Evolutionary conservation across 2,113 vertebrate genomes (phyloP), one percentile per base, ranked within the genome.

Genomic region (Ginglymostoma cirratum): DNA sequence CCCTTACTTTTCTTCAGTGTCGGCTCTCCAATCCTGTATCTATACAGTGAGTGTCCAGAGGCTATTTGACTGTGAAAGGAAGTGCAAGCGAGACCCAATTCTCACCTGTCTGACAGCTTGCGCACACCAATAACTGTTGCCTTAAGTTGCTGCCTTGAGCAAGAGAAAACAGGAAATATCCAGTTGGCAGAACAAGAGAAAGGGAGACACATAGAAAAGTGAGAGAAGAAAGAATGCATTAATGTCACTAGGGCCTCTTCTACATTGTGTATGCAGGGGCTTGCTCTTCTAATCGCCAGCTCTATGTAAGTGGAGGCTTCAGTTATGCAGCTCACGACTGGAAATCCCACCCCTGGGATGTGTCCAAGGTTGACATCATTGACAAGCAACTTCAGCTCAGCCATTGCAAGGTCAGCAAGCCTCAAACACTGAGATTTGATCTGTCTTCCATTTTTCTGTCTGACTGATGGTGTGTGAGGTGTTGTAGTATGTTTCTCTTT

Each of bases 361-460:
- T 90, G 87, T 90, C 52, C 87, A 90, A 34, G 52, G 87, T 55
- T 90, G 87, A 61, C 52, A 90, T 90, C 27, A 30, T 61, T 90
- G 87, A 90, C 87, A 90, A 61, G 52, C 87, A 90, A 61, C 48
- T 10, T 34, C 30, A 34, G 48, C 48, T 89, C 86, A 55, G 86
- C 45, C 48, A 15, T 89, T 89, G 52, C 61, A 52, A 61, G 87
- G 87, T 90, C 87, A 8, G 55, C 12, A 61, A 55, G 52, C 48
- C 55, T 30, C 48, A 61, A 23, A 90, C 87, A n/a, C 52, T 34
- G 87, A 52, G 85, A 87, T 52, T 2, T 87, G 48, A 90, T 90
- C 87, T 90, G 87, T 90, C 52, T 61, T 90, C 52, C 52, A 90
- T 61, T 90, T 90, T 65, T 65, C n/a, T 90, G 52, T 90, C 52